Percentiles rank a stretch among this genome's conserved stretches.
Conservation (phyloP, 2,113 vertebrate species). For the Phycodurus eques region DNA sequence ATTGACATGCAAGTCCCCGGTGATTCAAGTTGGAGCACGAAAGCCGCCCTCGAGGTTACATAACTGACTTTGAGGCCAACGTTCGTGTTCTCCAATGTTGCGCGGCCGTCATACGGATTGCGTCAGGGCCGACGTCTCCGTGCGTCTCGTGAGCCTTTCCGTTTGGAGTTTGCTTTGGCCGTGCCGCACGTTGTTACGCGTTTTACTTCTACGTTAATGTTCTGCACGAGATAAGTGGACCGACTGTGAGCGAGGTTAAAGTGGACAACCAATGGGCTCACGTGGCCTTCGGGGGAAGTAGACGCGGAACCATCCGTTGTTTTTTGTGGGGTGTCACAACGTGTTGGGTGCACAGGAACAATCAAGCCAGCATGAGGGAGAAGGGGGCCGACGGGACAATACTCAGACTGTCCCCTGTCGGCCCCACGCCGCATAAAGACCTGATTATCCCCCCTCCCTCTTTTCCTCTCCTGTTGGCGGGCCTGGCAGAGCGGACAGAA, state of each 20-base stretch:
- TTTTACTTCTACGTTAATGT: not conserved
- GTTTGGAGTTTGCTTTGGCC: not conserved
- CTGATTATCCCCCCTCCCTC: constrained; percentile 56
- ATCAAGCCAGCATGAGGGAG: constrained; percentile 39
- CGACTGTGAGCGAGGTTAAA: constrained; percentile 7
- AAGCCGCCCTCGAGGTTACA: constrained; percentile 4
- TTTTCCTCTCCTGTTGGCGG: constrained; percentile 50
- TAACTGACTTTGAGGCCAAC: constrained; percentile 28
- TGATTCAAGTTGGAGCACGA: constrained; percentile 18
- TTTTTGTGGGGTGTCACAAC: constrained; percentile 34
- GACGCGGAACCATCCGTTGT: constrained; percentile 17
- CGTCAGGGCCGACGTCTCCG: not conserved
- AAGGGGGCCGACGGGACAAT: constrained; percentile 47
- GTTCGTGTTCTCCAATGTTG: constrained; percentile 1
- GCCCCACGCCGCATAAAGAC: constrained; percentile 69
- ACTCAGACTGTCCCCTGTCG: constrained; percentile 58
- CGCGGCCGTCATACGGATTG: not conserved
- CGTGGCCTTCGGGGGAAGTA: constrained; percentile 8
- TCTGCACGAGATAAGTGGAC: not conserved
- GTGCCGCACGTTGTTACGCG: not conserved
- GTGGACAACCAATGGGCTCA: not conserved
- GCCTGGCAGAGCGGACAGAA: constrained; percentile 57
- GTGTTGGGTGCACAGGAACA: constrained; percentile 47
- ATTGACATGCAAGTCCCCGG: constrained; percentile 11
- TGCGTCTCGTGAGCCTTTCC: not conserved